A percentile compares a stretch with the other conserved stretches of the same genome.
These are phyloP conservation scores for Odocoileus virginianus DNA, from an alignment of 2,113 vertebrate genomes.

Conservation along the genomic window DNA sequence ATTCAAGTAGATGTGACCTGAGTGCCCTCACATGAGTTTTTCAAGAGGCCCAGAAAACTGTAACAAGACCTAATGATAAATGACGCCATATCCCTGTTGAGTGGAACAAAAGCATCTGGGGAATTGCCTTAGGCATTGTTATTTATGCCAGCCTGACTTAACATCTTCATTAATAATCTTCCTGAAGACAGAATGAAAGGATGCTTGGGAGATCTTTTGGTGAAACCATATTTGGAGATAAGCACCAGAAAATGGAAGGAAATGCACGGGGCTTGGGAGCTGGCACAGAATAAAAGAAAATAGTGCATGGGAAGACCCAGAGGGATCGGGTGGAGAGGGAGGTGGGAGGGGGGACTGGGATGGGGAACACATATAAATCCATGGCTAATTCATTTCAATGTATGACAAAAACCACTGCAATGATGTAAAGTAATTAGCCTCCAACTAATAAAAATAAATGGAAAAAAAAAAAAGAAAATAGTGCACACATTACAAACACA, in stretches of 20 bases:
- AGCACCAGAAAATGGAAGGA: background rate
- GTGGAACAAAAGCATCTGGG: background rate
- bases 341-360: too few species aligned
- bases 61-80: constrained; percentile 42
- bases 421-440: too few species aligned
- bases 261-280: background rate
- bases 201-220: constrained; percentile 13
- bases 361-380: too few species aligned
- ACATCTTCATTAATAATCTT: constrained; percentile 59
- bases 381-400: too few species aligned
- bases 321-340: too few species aligned
- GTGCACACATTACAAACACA: background rate
- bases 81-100: background rate
- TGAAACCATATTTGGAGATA: constrained; percentile 29
- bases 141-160: constrained; percentile 50
- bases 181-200: constrained; percentile 15
- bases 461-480: background rate
- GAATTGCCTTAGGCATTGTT: background rate
- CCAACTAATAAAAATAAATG: too few species aligned
- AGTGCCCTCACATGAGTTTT: background rate
- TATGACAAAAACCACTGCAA: too few species aligned
- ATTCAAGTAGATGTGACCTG: constrained; percentile 19
- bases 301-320: background rate
- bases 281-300: background rate
- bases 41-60: background rate